Evolutionary conservation across 2,888 invertebrate genomes (phyloP), one percentile per base, ranked within the genome.

Genomic region (Caenorhabditis drosophilae): DNA sequence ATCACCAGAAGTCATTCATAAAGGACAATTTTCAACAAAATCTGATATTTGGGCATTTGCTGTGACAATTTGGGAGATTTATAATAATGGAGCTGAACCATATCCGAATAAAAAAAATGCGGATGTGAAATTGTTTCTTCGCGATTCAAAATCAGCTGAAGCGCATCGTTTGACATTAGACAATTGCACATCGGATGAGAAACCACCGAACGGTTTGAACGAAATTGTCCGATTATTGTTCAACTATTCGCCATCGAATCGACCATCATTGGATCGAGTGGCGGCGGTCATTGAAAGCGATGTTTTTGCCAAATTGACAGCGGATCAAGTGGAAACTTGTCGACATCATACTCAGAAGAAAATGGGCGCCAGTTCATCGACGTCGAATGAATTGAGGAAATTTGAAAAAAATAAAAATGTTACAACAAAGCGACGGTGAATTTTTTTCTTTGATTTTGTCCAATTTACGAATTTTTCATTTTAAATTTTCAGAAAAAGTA

Each of bases 1-100:
- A 6, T 44, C 62, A 31, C 62, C 62, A 18, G 62, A 62, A 26
- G 52, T 45, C 0, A 4, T 31, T 12, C 11, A 16, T 6, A 20
- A 23, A 0, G 31, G 38, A 9, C 31, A 2, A 2, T 62, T 62
- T 45, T 52, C 62, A 7, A 23, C 26, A 7, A 62, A 62, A 44
- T 52, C 44, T 18, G 62, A 62, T 31, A 46, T 55, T 9, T 62
- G 56, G 56, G 51, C 62, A 23, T 56, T 62, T 42, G 62, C 18
- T n/a, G 48, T 59, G 16, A 52, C 52, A 23, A 18, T 42, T 18
- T 62, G 56, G 62, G 62, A 62, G 16, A 44, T 62, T 11, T 62
- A 20, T 26, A 56, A 62, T 45, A 51, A 62, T 22, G 62, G 62
- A 0, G 56, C 48, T 0, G 56, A 48, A 9, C 54, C 54, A 7